Evolutionary conservation across 2,888 invertebrate genomes (phyloP), one percentile per base, ranked within the genome.

Genomic region (Oligia strigilis): DNA sequence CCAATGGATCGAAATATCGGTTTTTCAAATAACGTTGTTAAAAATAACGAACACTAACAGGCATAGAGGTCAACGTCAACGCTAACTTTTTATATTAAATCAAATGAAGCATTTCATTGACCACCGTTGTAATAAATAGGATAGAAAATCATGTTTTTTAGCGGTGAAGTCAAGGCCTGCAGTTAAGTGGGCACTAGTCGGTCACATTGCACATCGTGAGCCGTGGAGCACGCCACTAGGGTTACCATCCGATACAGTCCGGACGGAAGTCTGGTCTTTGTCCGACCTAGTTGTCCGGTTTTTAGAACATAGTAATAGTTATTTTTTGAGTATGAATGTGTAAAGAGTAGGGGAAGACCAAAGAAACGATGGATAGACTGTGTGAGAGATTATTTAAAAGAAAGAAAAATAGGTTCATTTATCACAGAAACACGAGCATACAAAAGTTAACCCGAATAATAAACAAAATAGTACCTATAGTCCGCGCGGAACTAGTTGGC

Each of bases 141-240:
- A 87, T 84, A 87, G 87, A 89, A 90, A 89, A 85, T 85, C 70
- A 87, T 90, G 91, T 89, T 87, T 87, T 85, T 77, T 76, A 81
- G 58, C 19, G 0, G 72, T 74, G 77, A 80, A 92, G 91, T 91
- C 93, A 92, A 94, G 92, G 93, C 70, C 82, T 64, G 40, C 69
- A 81, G 80, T 85, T 62, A 72, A 84, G 77, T 87, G 78, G 81
- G 76, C 79, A 85, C 71, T 74, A 76, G 77, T 80, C 74, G 85
- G 83, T 76, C 81, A 85, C 77, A 87, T 89, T 87, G 89, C 91
- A 90, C 89, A 89, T 82, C 86, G 82, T 66, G 40, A 29, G 52
- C 80, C 84, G 80, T 66, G 55, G 40, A 9, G 64, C 72, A 83
- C 69, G 66, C n/a, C 17, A n/a, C n/a, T n/a, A 71, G 23, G 5